These are phyloP conservation scores for Hemaris fuciformis DNA, from an alignment of 2,888 invertebrate genomes.

Conservation along the genomic window DNA sequence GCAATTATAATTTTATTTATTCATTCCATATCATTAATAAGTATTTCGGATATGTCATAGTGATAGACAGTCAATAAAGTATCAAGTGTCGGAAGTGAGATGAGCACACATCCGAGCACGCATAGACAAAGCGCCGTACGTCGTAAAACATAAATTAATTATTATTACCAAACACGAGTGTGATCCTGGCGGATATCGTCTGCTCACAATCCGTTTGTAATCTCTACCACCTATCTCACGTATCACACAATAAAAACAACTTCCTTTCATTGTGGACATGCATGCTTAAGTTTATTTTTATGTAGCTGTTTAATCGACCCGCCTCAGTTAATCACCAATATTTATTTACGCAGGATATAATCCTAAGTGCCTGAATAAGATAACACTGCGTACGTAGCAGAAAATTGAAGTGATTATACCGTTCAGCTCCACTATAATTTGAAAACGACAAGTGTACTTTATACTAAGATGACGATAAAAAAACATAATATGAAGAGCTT, in stretches of 20 bases:
- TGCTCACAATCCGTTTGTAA: conserved; percentile 47
- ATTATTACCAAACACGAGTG: conserved; percentile 25
- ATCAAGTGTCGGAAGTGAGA: conserved; percentile 47
- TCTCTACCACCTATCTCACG: conserved; percentile 40
- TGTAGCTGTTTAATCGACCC: not conserved
- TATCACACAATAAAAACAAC: conserved; percentile 43
- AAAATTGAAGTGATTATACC: conserved; percentile 3
- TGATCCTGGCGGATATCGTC: conserved; percentile 22
- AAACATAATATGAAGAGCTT: not conserved
- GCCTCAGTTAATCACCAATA: conserved; percentile 1
- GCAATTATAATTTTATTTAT: conserved; percentile 27
- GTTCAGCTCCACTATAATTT: not conserved
- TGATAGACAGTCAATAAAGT: conserved; percentile 46
- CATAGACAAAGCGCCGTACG: conserved; percentile 33
- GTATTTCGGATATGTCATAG: conserved; percentile 41
- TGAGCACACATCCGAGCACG: conserved; percentile 40
- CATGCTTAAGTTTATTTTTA: not conserved
- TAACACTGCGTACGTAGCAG: not conserved
- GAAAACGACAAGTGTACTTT: conserved; percentile 3
- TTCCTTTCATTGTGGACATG: conserved; percentile 41
- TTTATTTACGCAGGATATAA: not conserved
- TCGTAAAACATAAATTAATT: conserved; percentile 14
- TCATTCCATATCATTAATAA: conserved; percentile 30
- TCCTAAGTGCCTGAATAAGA: not conserved
- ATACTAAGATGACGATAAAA: conserved; percentile 1